Conservation (phyloP, 2,797 vertebrate species). For the Hozukius guyotensis region DNA sequence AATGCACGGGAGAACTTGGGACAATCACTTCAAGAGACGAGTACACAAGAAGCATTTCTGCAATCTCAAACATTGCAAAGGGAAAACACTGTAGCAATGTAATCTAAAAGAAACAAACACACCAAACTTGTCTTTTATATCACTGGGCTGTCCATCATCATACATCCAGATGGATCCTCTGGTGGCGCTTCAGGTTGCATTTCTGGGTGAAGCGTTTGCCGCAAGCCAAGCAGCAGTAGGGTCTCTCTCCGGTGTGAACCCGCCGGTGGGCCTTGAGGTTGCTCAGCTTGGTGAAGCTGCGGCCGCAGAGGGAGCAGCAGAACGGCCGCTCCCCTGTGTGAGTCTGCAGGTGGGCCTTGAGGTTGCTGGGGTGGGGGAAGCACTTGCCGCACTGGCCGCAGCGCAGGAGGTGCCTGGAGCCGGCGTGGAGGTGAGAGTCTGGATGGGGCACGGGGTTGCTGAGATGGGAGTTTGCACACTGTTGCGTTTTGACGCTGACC, state of each 20-base stretch:
- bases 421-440: slow-evolving; percentile 22
- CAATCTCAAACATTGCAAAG: not conserved
- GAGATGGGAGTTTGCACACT: slow-evolving; percentile 48
- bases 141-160: slow-evolving; percentile 24
- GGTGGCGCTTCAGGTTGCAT: slow-evolving; percentile 86
- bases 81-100: not conserved
- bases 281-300: slow-evolving; percentile 86
- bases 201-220: slow-evolving; percentile 87
- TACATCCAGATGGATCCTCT: slow-evolving; percentile 81
- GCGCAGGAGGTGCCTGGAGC: slow-evolving; percentile 62
- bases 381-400: slow-evolving; percentile 83
- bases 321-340: slow-evolving; percentile 87
- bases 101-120: not conserved
- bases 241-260: slow-evolving; percentile 85
- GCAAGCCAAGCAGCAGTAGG: slow-evolving; percentile 83
- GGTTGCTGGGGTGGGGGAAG: slow-evolving; percentile 84
- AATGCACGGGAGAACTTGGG: slow-evolving; percentile 25
- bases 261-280: slow-evolving; percentile 86
- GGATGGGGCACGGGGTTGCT: slow-evolving; percentile 22
- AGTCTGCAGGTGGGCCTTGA: slow-evolving; percentile 83
- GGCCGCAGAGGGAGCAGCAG: slow-evolving; percentile 82
- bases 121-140: not conserved
- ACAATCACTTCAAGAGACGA: slow-evolving; percentile 24
- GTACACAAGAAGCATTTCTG: slow-evolving; percentile 19
- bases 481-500: slow-evolving; percentile 63